Base-by-base conservation (phyloP, 1,140 invertebrate genomes). In the Dreissena polymorpha region DNA sequence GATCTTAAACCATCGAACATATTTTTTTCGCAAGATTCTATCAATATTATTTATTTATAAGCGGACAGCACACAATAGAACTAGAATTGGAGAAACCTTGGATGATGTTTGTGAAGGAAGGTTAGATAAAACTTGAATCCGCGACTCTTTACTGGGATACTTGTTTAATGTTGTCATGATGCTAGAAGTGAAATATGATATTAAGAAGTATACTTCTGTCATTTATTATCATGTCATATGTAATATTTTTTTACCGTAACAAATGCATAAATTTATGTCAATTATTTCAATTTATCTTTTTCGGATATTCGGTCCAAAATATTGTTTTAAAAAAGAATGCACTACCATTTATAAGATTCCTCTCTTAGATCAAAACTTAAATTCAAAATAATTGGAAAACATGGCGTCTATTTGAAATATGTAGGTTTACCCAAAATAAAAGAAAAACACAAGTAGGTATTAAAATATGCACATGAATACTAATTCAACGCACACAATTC, bases 11-110 rank as follows among this genome's bases (percentile, higher is more conserved):
- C 76, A 27, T 78, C 76, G 14, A 27, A 80, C 12, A 72, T 80
- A 49, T 51, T 39, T 51, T 80, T 60, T 65, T 70, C 69, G 10
- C 78, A 80, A 63, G 78, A 80, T 80, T 80, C 78, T 5, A 80
- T 80, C 16, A 80, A 80, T 39, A 80, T 70, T 80, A 67, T 80
- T 8, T 80, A n/a, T 80, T 80, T 67, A 80, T 55, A 70, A 72
- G 53, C 53, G 67, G 7, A 67, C 68, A 57, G 14, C 23, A 18
- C 68, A 80, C 29, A 71, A 60, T 16, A 50, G 64, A 21, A 65
- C 51, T 64, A 51, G 23, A n/a, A 80, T 80, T 71, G 78, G 78
- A 39, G 39, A 80, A 39, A 80, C 78, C 10, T 29, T 80, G 53
- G 78, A 80, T 67, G 64, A 13, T 16, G 12, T 80, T 16, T 80